Conservation (phyloP, 1,140 invertebrate genomes). For the Lucilia cuprina region DNA sequence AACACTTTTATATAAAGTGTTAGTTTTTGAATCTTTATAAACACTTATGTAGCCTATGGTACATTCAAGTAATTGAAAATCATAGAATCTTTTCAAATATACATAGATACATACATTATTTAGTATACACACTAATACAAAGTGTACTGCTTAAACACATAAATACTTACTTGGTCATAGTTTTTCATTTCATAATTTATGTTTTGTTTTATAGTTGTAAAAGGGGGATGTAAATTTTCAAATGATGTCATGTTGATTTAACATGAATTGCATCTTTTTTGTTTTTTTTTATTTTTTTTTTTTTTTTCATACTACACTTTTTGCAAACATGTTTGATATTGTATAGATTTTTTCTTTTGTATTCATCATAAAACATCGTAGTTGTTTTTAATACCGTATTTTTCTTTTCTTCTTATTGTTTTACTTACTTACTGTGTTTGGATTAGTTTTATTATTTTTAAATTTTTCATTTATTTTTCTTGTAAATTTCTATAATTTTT, state of each 20-base stretch:
- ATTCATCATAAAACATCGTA: background rate
- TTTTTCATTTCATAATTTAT: background rate
- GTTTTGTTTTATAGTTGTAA: conserved; percentile 2
- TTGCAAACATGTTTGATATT: background rate
- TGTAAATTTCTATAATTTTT: background rate
- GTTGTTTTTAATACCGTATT: background rate
- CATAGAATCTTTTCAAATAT: background rate
- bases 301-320: background rate
- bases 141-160: too few species aligned
- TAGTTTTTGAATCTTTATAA: background rate
- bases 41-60: background rate
- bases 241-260: conserved; percentile 30
- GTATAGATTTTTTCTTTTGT: background rate
- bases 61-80: background rate
- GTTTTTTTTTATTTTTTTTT: background rate
- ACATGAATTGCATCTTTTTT: conserved; percentile 22
- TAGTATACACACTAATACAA: background rate
- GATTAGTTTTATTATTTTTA: conserved; percentile 8
- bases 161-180: background rate
- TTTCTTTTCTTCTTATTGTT: background rate
- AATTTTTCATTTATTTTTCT: background rate
- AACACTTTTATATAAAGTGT: too few species aligned
- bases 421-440: background rate
- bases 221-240: conserved; percentile 15
- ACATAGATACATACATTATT: background rate